Evolutionary conservation across 2,113 vertebrate genomes (phyloP), one percentile per base, ranked within the genome.

Genomic region (Orthonyx spaldingii): DNA sequence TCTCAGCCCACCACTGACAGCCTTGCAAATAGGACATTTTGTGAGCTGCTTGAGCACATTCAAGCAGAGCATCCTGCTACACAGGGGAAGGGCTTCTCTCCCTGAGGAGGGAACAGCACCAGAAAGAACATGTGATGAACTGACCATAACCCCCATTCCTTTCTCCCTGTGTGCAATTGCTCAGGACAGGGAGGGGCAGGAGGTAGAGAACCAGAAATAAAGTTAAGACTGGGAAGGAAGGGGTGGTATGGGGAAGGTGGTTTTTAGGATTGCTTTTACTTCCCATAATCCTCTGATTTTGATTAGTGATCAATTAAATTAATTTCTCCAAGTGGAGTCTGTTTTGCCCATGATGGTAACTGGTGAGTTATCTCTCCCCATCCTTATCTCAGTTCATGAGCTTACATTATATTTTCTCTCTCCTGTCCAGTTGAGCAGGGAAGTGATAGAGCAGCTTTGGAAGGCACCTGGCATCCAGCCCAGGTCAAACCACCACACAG

Each of bases 201-300:
- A 49, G 20, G 4, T 5, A 35, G 21, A 63, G 56, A 47, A 4
- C n/a, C 6, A 20, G 49, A 63, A n/a, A 47, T 63, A 49, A 88
- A 64, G 10, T 24, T 30, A 21, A 47, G n/a, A 24, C 35, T 71
- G 35, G 35, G 42, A 49, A 32, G 12, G 35, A 80, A 9, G 17
- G 14, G 26, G 3, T 5, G 4, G 1, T 35, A n/a, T 26, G 4
- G 3, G 4, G 13, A 35, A 71, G 26, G 12, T 50, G 21, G 21
- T 57, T 64, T 75, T 50, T 16, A 42, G 26, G 11, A 42, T 23
- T 64, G 37, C 7, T 64, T 72, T 88, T 57, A 32, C 13, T 57
- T 37, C 9, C 23, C 4, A 1, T 57, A 42, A 37, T 49, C 21
- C 13, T 65, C 18, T 57, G 50, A 42, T 42, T 35, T 56, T 64